Evolutionary conservation across 1,140 invertebrate species (phyloP), one percentile per base, ranked within the genome.

Genomic region (Caerostris darwini): DNA sequence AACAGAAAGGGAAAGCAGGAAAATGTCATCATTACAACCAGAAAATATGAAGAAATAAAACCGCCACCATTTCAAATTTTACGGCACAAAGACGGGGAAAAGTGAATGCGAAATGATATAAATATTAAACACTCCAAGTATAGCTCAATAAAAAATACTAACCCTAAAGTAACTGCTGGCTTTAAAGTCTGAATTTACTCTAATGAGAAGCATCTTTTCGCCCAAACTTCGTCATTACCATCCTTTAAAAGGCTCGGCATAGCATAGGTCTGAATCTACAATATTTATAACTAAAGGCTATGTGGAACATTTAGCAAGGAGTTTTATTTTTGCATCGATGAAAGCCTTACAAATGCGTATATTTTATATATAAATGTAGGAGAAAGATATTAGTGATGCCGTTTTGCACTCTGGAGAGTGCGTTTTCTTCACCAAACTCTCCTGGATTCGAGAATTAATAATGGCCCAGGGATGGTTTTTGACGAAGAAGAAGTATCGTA

Each of bases 111-210:
- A 91, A 17, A 69, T 82, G 17, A 91, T 81, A 91, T 81, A 91
- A 91, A 91, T 91, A 91, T 82, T 91, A 91, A 91, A 91, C 54
- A 91, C 54, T 56, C 69, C 71, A 81, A 81, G 71, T 81, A 91
- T 82, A 3, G 54, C 90, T 81, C 17, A 81, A 61, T 91, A 91
- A 91, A 81, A 91, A 91, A 91, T 58, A 67, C 56, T 54, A 91
- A 91, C 90, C 56, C 90, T 81, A n/a, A 61, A 91, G 34, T 91
- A 59, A 81, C 69, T 91, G 90, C 61, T 57, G 57, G 54, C 50
- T 91, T 91, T 91, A 91, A 91, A 82, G 90, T 91, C 57, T 50
- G 90, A 91, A 91, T 82, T 91, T 91, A 69, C 90, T 53, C 58
- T 91, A 91, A 91, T 91, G 90, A 91, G 71, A 59, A 19, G 19